Evolutionary conservation across 2,888 invertebrate genomes (phyloP).

Genomic region (Lutraria lutraria): DNA sequence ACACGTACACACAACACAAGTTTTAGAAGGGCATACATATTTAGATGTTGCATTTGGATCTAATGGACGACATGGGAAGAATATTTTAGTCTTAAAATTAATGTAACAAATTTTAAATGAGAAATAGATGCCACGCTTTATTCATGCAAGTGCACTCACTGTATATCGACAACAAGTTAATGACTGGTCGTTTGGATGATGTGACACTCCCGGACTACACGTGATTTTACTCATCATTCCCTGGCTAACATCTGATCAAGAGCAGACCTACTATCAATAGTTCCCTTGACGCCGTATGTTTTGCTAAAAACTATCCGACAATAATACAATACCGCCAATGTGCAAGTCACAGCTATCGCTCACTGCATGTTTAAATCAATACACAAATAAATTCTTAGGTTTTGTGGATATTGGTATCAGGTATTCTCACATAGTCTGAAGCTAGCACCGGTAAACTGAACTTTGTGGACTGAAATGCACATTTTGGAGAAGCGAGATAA

Average conservation of each 20-base stretch:
- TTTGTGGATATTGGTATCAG: background rate
- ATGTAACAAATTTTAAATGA: too few relatives aligned
- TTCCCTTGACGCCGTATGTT: background rate
- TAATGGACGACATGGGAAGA: too few relatives aligned
- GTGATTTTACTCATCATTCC: background rate
- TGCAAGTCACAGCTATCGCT: background rate
- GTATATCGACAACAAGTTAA: background rate
- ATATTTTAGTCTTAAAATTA: background rate
- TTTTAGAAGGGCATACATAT: too few relatives aligned
- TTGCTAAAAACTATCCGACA: background rate
- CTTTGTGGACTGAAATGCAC: background rate
- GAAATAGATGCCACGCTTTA: background rate
- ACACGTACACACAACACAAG: too few relatives aligned
- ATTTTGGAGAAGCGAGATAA: background rate
- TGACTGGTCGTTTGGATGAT: background rate
- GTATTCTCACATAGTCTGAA: background rate
- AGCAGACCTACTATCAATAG: background rate
- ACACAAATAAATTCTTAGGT: background rate
- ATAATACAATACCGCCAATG: background rate
- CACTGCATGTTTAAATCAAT: slow-evolving; percentile 13
- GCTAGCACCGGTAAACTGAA: background rate
- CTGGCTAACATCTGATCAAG: background rate
- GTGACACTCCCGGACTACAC: background rate
- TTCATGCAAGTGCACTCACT: background rate
- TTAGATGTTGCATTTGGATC: too few relatives aligned